Evolutionary conservation across 2,113 vertebrate genomes (phyloP).

Genomic region (Varanus salvator): DNA sequence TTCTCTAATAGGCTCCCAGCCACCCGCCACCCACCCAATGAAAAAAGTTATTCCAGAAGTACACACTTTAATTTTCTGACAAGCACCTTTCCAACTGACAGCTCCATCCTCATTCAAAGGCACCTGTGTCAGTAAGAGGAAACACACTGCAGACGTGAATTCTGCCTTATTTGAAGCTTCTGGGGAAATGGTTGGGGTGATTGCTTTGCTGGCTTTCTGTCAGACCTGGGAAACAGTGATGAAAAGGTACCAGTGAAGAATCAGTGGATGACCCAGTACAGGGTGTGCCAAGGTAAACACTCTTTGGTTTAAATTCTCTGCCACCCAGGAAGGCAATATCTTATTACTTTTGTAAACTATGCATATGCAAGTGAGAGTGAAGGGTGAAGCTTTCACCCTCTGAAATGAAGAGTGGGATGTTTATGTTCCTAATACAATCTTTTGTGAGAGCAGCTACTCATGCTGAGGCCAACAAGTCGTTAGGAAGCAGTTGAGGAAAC

Average conservation of each 20-base stretch:
- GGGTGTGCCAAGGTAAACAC: slow-evolving; percentile 21
- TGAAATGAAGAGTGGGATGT: slow-evolving; percentile 41
- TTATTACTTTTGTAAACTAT: slow-evolving; percentile 28
- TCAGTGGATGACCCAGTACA: slow-evolving; percentile 42
- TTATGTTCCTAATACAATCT: slow-evolving; percentile 16
- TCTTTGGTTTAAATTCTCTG: slow-evolving; percentile 42
- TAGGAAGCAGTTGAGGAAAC: not conserved
- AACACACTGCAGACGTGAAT: slow-evolving; percentile 21
- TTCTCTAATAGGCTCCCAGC: not conserved
- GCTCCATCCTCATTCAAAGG: not conserved
- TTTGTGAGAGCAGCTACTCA: slow-evolving; percentile 14
- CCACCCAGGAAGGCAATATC: slow-evolving; percentile 38
- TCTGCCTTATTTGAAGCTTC: slow-evolving; percentile 21
- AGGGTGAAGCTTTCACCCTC: slow-evolving; percentile 14
- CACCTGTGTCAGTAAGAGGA: not conserved
- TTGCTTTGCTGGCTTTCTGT: slow-evolving; percentile 20
- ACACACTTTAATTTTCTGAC: not conserved
- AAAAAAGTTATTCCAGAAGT: not conserved
- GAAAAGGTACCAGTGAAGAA: slow-evolving; percentile 17
- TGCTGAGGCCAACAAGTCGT: slow-evolving; percentile 1
- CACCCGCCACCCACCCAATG: not conserved
- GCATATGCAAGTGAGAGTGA: slow-evolving; percentile 9
- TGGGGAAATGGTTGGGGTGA: not conserved
- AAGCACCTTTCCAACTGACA: not conserved
- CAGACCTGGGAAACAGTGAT: slow-evolving; percentile 11